Evolutionary conservation across 1,140 invertebrate genomes (phyloP), one percentile per base, ranked within the genome.

Genomic region (Rhyacophila brunnea): DNA sequence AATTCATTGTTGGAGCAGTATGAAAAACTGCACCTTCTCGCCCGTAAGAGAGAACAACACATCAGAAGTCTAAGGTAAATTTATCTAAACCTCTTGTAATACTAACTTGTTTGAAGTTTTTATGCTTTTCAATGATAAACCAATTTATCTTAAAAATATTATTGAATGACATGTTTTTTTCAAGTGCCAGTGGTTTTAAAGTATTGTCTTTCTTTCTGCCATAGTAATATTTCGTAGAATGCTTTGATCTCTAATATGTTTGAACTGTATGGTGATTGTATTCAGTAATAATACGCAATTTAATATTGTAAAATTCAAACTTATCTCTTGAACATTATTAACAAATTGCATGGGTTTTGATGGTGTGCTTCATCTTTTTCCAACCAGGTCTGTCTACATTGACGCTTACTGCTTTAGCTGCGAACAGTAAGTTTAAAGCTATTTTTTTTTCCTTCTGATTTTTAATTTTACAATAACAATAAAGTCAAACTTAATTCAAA

Each of bases 11-110:
- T 80, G 7, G 67, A 83, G 45, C 80, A 85, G 70, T 92, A 88
- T 72, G 84, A 90, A 48, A 79, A 83, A 46, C 80, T 93, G 46
- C 71, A 90, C 19, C 75, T 80, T 20, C 80, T 84, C 68, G 89
- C 90, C 23, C 86, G 89, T 69, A 83, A 85, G 62, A 82, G 87
- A 52, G 87, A 91, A 73, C 83, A 87, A 58, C 84, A 87, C 70
- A 83, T 90, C 28, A 81, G 84, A 66, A 87, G 90, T 70, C 71
- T 87, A 38, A 89, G 87, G 88, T 89, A 58, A 64, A 65, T 60
- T 63, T n/a, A n/a, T n/a, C 68, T 36, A n/a, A 28, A 28, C 23
- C 23, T 9, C 23, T 28, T 54, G n/a, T 49, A n/a, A 17, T 43
- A 64, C 49, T 32, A 28, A 28, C 23, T 5, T 28, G 23, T 28